Evolutionary conservation across 1,140 invertebrate species (phyloP).

Genomic region (Paraescarpia echinospica): DNA sequence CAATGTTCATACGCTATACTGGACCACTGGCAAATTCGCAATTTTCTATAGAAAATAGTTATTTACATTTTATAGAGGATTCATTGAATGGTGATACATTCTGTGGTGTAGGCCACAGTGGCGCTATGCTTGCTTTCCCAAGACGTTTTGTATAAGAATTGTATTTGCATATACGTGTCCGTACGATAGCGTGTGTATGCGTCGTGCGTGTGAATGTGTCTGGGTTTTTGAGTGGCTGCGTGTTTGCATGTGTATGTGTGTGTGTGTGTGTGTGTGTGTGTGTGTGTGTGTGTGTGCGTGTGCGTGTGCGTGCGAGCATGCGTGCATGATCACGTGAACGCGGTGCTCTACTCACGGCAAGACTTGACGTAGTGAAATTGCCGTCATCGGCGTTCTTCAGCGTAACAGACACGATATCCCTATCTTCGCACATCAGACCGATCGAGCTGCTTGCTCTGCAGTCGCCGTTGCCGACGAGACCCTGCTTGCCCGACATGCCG

Average conservation of each 20-base stretch:
- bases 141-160: too few species aligned
- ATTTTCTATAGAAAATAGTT: too few species aligned
- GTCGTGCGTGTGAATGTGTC: background rate
- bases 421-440: background rate
- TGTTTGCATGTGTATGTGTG: background rate
- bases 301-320: background rate
- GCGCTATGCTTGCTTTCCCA: too few species aligned
- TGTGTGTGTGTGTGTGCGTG: background rate
- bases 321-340: too few species aligned
- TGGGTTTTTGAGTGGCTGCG: background rate
- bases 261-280: constrained; percentile 12
- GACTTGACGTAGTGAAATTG: background rate
- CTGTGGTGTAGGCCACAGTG: too few species aligned
- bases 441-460: background rate
- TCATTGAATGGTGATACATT: too few species aligned
- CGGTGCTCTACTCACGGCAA: background rate
- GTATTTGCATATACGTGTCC: too few species aligned
- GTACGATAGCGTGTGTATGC: too few species aligned
- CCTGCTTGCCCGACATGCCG: background rate
- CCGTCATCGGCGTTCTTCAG: background rate
- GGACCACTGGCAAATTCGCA: too few species aligned
- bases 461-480: background rate
- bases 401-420: background rate
- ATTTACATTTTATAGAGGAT: too few species aligned
- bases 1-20: too few species aligned